A percentile compares a stretch with the other conserved stretches of the same genome.
Conservation (phyloP, 2,113 vertebrate species). For the Chrysemys picta region DNA sequence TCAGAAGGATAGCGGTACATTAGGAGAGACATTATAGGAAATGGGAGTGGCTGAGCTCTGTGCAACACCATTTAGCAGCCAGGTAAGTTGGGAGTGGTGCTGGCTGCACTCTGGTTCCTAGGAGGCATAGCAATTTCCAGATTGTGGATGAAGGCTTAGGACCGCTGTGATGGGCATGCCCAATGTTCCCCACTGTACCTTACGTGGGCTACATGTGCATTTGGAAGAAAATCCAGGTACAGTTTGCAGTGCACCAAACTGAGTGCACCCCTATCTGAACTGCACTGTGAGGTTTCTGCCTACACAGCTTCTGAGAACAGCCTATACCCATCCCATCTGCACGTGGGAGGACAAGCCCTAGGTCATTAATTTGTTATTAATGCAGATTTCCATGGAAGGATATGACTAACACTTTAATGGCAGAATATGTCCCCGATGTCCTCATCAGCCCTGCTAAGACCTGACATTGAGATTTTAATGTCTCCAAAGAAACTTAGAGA, state of each 20-base stretch:
- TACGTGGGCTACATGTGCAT: rapidly evolving
- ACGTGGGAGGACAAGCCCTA: not conserved
- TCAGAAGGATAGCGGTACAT: not conserved
- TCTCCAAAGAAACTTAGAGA: conserved; percentile 46
- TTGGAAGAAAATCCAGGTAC: not conserved
- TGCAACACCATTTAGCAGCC: not conserved
- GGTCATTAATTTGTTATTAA: not conserved
- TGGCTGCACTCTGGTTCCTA: not conserved
- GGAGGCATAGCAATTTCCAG: not conserved
- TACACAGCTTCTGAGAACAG: not conserved
- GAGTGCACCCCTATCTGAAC: rapidly evolving
- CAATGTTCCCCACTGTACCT: not conserved
- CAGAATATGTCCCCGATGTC: conserved; percentile 8
- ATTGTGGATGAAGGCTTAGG: not conserved
- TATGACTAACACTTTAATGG: conserved; percentile 16
- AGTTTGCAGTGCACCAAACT: rapidly evolving
- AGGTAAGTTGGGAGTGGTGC: not conserved
- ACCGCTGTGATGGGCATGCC: not conserved
- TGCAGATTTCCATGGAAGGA: conserved; percentile 16
- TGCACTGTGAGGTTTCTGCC: not conserved
- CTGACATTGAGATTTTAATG: conserved; percentile 16
- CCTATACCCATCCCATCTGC: not conserved
- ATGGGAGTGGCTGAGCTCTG: not conserved
- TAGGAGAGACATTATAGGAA: not conserved
- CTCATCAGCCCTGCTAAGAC: conserved; percentile 41